These are phyloP conservation scores for Lepidochitona cinerea DNA, from an alignment of 2,888 invertebrate species.

Conservation along the genomic window DNA sequence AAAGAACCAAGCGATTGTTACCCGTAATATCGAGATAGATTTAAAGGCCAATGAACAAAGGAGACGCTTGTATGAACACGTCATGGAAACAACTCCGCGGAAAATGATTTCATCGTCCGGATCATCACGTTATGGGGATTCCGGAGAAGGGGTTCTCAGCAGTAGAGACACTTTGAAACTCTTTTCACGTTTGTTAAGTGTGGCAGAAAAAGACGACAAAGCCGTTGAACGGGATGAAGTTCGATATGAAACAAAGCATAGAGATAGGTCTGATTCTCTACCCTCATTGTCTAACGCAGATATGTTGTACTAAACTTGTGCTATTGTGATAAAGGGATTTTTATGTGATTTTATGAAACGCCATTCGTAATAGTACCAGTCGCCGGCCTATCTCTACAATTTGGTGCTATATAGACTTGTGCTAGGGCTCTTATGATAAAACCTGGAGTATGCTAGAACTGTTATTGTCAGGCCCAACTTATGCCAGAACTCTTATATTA, in stretches of 20 bases:
- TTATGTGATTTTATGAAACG: no score
- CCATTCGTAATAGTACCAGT: no score
- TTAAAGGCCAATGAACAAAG: slow-evolving; percentile 64
- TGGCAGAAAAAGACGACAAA: slow-evolving; percentile 60
- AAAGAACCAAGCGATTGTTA: slow-evolving; percentile 68
- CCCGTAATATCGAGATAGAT: slow-evolving; percentile 68
- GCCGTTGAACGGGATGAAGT: slow-evolving; percentile 19
- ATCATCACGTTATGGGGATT: background rate
- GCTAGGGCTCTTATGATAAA: no score
- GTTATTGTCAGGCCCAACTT: no score
- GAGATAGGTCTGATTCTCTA: background rate
- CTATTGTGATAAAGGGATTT: no score
- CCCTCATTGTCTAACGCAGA: background rate
- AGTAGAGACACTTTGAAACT: slow-evolving; percentile 65
- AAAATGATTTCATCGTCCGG: slow-evolving; percentile 12
- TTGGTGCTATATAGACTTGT: no score
- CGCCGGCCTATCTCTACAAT: no score
- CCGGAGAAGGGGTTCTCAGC: slow-evolving; percentile 51
- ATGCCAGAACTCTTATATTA: no score
- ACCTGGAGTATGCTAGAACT: no score
- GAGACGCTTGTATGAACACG: slow-evolving; percentile 59
- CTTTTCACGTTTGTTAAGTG: slow-evolving; percentile 65
- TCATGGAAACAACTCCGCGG: slow-evolving; percentile 49
- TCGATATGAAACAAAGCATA: background rate
- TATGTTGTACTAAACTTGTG: slow-evolving; percentile 3